Percentiles rank a stretch among this genome's conserved stretches.
Evolutionary conservation across 2,888 invertebrate genomes (phyloP).

Genomic region (Drosophila villosipedis): DNA sequence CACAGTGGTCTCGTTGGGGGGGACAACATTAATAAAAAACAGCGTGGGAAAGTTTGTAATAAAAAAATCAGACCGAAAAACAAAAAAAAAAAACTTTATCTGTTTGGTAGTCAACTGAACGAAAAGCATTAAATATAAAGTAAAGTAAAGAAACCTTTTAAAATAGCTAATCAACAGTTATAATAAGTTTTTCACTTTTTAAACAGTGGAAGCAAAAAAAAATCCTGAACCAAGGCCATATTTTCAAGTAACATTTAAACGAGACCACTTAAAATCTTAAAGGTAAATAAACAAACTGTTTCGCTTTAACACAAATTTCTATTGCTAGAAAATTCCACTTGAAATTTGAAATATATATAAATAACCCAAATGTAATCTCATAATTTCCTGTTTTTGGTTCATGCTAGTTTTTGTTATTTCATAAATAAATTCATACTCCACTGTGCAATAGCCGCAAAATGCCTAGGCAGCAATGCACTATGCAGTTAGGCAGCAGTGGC

Average conservation of each 20-base stretch:
- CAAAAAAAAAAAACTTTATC: slow-evolving; percentile 25
- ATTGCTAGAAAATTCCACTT: neutral
- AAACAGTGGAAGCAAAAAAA: neutral
- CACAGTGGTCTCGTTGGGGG: slow-evolving; percentile 58
- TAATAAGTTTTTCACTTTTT: neutral
- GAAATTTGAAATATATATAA: neutral
- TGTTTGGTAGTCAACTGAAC: slow-evolving; percentile 7
- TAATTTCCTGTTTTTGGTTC: neutral
- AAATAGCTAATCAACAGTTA: neutral
- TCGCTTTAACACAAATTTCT: neutral
- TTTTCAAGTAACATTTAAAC: too few species aligned
- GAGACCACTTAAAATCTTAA: too few species aligned
- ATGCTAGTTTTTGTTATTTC: neutral
- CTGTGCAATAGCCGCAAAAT: slow-evolving; percentile 59
- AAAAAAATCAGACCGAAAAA: slow-evolving; percentile 18
- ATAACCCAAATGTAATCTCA: neutral
- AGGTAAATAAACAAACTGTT: neutral
- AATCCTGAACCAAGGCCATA: neutral
- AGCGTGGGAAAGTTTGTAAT: slow-evolving; percentile 46
- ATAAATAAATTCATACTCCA: slow-evolving; percentile 15
- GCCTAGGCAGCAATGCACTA: slow-evolving; percentile 45
- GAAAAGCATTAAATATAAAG: neutral
- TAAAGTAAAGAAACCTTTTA: neutral
- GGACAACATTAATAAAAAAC: slow-evolving; percentile 37
- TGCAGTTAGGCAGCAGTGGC: neutral